A percentile compares a stretch with the other conserved stretches of the same genome.
Evolutionary conservation across 2,888 invertebrate species (phyloP).

Genomic region (Pseudanteris insignis): DNA sequence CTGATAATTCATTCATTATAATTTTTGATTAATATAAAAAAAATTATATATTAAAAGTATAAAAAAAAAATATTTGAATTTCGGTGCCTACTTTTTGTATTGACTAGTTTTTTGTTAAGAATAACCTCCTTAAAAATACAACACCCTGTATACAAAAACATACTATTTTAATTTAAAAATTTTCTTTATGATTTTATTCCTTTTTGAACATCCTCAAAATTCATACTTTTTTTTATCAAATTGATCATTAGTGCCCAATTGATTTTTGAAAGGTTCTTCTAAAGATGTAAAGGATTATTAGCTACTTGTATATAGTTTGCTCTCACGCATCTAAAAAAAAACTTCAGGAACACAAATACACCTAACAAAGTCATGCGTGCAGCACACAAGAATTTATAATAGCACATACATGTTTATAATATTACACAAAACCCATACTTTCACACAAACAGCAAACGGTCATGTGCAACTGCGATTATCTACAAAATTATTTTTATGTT

Average conservation of each 20-base stretch:
- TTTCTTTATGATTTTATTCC: not conserved
- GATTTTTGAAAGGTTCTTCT: too few relatives aligned
- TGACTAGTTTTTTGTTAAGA: conserved; percentile 21
- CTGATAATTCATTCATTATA: too few relatives aligned
- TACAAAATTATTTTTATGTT: conserved; percentile 27
- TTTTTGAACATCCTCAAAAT: too few relatives aligned
- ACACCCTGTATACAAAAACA: conserved; percentile 24
- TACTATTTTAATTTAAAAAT: conserved; percentile 10
- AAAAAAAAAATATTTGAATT: too few relatives aligned
- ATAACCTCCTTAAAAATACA: conserved; percentile 37
- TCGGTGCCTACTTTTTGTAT: not conserved
- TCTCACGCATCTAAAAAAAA: too few relatives aligned
- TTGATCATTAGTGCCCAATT: too few relatives aligned
- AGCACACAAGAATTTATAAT: conserved; percentile 18
- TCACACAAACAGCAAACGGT: conserved; percentile 40
- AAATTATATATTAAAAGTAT: conserved; percentile 1
- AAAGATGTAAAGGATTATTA: too few relatives aligned
- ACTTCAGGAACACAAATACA: conserved; percentile 36
- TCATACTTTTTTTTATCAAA: too few relatives aligned
- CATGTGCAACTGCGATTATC: conserved; percentile 41
- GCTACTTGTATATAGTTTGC: too few relatives aligned
- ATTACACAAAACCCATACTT: conserved; percentile 44
- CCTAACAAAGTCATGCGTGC: conserved; percentile 36
- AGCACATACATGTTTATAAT: conserved; percentile 12
- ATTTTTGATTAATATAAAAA: conserved; percentile 3